A percentile compares a stretch with the other conserved stretches of the same genome.
Conservation (phyloP, 2,113 vertebrate species). For the Prietella phreatophila region DNA sequence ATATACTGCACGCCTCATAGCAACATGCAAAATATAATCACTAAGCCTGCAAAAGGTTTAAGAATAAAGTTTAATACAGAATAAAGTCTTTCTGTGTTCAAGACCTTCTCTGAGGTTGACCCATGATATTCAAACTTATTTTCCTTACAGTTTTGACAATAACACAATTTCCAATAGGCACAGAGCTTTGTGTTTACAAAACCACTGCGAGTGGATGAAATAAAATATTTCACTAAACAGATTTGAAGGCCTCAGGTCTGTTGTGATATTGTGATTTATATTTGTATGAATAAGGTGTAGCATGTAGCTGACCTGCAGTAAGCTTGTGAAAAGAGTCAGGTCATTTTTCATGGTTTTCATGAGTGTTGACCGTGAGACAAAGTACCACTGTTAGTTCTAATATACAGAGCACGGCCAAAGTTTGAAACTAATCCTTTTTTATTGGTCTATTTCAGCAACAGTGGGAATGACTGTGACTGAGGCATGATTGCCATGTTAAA, state of each 20-base stretch:
- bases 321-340: constrained; percentile 5
- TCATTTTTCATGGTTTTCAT: constrained; percentile 35
- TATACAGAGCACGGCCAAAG: not conserved
- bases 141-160: not conserved
- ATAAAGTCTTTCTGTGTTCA: not conserved
- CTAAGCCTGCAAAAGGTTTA: not conserved
- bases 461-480: constrained; percentile 3
- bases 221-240: not conserved
- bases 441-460: not conserved
- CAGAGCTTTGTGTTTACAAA: not conserved
- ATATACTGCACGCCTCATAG: not conserved
- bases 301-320: not conserved
- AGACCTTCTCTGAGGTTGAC: not conserved
- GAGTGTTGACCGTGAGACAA: constrained; percentile 26
- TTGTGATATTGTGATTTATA: constrained; percentile 32
- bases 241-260: constrained; percentile 1
- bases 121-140: not conserved
- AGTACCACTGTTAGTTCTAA: constrained; percentile 23
- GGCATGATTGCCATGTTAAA: constrained; percentile 11
- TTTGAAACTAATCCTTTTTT: constrained; percentile 21
- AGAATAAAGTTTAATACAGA: not conserved
- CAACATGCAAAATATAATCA: not conserved
- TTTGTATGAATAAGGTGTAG: constrained; percentile 30
- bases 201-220: not conserved
- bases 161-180: not conserved